Evolutionary conservation across 1,140 invertebrate genomes (phyloP).

Genomic region (Aphidius gifuensis): DNA sequence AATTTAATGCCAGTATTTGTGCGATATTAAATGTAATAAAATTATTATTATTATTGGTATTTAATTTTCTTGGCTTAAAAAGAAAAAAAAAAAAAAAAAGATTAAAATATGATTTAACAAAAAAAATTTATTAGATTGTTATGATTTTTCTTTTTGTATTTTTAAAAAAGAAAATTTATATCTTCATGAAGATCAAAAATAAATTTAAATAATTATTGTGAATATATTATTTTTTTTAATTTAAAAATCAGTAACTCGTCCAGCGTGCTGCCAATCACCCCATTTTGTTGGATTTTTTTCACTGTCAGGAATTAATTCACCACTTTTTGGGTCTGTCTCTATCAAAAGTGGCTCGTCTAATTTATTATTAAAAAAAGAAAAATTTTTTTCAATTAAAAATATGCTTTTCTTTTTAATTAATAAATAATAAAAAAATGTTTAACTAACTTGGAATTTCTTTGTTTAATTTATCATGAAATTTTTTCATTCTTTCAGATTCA

Average conservation of each 20-base stretch:
- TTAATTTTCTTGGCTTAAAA: slow-evolving; percentile 17
- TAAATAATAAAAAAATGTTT: slow-evolving; percentile 3
- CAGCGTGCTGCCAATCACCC: slow-evolving; percentile 44
- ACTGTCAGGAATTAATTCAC: slow-evolving; percentile 35
- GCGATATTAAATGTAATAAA: slow-evolving; percentile 7
- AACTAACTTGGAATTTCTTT: slow-evolving; percentile 36
- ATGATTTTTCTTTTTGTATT: slow-evolving; percentile 29
- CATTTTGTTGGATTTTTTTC: slow-evolving; percentile 46
- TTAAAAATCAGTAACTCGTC: slow-evolving; percentile 44
- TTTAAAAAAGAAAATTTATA: slow-evolving; percentile 33
- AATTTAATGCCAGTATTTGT: no score
- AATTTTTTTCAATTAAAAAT: slow-evolving; percentile 5
- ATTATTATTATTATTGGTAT: slow-evolving; percentile 14
- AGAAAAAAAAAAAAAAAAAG: slow-evolving; percentile 18
- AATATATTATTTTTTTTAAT: slow-evolving; percentile 12
- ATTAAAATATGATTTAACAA: slow-evolving; percentile 26
- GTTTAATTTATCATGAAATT: slow-evolving; percentile 40
- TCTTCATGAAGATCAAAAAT: slow-evolving; percentile 24
- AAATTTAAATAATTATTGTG: not conserved
- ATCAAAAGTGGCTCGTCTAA: slow-evolving; percentile 36
- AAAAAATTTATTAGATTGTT: slow-evolving; percentile 28
- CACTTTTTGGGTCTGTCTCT: slow-evolving; percentile 35
- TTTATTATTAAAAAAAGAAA: slow-evolving; percentile 2
- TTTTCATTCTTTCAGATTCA: slow-evolving; percentile 38
- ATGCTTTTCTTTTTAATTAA: slow-evolving; percentile 1